Evolutionary conservation across 2,113 vertebrate genomes (phyloP).

Genomic region (Ahaetulla prasina): DNA sequence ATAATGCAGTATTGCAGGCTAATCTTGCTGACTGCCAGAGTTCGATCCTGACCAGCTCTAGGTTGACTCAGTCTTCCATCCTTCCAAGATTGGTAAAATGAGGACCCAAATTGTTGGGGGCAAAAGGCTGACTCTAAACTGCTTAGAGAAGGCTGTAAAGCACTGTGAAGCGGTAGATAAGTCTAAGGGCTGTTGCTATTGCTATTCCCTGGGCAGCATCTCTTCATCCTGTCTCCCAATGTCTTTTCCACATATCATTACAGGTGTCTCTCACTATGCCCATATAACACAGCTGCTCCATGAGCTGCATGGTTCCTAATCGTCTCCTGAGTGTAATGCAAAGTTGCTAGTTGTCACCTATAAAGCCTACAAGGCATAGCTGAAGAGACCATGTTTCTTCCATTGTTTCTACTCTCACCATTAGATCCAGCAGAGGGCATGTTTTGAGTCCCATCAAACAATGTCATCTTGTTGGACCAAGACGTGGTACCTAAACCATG

Average conservation of each 20-base stretch:
- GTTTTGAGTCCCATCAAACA: not conserved
- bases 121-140: no score
- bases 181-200: no score
- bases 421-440: not conserved
- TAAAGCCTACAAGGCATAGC: not conserved
- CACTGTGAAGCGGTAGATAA: no score
- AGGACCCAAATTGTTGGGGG: no score
- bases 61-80: no score
- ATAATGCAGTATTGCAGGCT: no score
- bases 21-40: no score
- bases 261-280: not conserved
- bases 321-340: not conserved
- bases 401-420: not conserved
- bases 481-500: not conserved
- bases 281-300: not conserved
- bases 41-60: no score
- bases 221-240: not conserved
- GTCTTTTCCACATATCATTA: not conserved
- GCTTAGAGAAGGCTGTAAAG: no score
- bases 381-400: not conserved
- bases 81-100: no score
- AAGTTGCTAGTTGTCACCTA: not conserved
- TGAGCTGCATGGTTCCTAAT: not conserved
- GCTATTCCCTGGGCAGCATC: no score
- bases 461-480: not conserved